Conservation (phyloP, 1,140 invertebrate genomes). For the Neoseiulus cucumeris region DNA sequence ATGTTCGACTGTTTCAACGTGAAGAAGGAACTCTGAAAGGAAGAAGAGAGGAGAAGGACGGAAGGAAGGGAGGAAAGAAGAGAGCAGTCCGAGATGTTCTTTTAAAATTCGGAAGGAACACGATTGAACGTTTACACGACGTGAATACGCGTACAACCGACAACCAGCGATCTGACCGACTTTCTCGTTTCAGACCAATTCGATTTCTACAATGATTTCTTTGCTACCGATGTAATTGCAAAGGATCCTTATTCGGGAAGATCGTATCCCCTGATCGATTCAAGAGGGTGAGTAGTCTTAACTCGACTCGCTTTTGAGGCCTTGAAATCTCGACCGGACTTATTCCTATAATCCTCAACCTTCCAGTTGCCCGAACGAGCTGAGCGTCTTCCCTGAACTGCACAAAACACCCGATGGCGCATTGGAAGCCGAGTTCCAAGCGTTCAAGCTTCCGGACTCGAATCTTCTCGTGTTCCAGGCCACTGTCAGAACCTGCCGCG, state of each 20-base stretch:
- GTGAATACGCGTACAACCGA: too few species aligned
- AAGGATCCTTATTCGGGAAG: slow-evolving; percentile 73
- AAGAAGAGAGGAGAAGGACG: too few species aligned
- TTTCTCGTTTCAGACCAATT: slow-evolving; percentile 20
- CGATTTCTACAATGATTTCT: slow-evolving; percentile 47
- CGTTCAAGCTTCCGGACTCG: slow-evolving; percentile 82
- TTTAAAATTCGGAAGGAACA: too few species aligned
- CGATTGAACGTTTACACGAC: too few species aligned
- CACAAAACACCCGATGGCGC: slow-evolving; percentile 62
- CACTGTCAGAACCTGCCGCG: slow-evolving; percentile 62
- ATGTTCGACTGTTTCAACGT: too few species aligned
- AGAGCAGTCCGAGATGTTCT: too few species aligned
- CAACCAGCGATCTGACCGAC: too few species aligned
- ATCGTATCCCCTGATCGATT: slow-evolving; percentile 68
- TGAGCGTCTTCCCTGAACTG: slow-evolving; percentile 71
- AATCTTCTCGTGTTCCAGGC: slow-evolving; percentile 84
- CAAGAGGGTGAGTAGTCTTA: slow-evolving; percentile 48
- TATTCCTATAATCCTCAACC: background rate
- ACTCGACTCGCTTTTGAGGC: background rate
- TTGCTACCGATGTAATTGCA: slow-evolving; percentile 78
- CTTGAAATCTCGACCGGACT: background rate
- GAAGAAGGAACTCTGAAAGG: too few species aligned
- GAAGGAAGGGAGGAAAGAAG: too few species aligned
- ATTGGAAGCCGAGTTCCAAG: slow-evolving; percentile 70
- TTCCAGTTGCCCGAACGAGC: slow-evolving; percentile 62